Evolutionary conservation across 2,113 vertebrate genomes (phyloP).

Genomic region (Numenius arquata): DNA sequence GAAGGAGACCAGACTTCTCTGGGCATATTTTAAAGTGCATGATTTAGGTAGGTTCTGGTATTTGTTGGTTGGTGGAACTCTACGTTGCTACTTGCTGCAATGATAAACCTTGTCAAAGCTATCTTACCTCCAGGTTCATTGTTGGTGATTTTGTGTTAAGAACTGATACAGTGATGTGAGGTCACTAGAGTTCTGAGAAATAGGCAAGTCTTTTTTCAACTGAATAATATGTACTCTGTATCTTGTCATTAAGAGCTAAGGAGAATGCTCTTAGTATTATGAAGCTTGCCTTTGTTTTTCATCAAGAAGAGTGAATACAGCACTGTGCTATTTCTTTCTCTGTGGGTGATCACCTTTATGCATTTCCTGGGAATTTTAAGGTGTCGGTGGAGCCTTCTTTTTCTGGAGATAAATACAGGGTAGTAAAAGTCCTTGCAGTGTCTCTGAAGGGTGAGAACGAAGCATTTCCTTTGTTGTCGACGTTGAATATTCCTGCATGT

Average conservation of each 20-base stretch:
- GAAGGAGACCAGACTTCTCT: not conserved
- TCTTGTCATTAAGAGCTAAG: not conserved
- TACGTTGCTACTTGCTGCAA: not conserved
- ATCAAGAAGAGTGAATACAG: not conserved
- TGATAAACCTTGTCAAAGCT: not conserved
- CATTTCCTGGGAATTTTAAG: not conserved
- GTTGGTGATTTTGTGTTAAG: not conserved
- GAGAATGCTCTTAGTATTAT: not conserved
- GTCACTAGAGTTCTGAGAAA: not conserved
- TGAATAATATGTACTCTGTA: not conserved
- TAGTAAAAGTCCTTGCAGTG: not conserved
- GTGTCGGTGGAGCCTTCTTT: not conserved
- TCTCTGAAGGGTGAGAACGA: not conserved
- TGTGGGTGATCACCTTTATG: not conserved
- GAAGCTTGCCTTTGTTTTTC: not conserved
- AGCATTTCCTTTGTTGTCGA: fast-evolving
- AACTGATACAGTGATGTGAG: not conserved
- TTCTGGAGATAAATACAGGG: not conserved
- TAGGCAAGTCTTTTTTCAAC: not conserved
- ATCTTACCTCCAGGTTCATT: not conserved
- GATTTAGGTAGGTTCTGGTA: not conserved
- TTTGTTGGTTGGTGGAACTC: not conserved
- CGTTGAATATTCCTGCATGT: not conserved
- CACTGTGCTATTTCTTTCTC: not conserved
- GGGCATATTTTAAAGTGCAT: not conserved